phyloP scores from a whole-genome alignment of 2,888 invertebrate genomes.

The Synanthedon andrenaeformis region DNA sequence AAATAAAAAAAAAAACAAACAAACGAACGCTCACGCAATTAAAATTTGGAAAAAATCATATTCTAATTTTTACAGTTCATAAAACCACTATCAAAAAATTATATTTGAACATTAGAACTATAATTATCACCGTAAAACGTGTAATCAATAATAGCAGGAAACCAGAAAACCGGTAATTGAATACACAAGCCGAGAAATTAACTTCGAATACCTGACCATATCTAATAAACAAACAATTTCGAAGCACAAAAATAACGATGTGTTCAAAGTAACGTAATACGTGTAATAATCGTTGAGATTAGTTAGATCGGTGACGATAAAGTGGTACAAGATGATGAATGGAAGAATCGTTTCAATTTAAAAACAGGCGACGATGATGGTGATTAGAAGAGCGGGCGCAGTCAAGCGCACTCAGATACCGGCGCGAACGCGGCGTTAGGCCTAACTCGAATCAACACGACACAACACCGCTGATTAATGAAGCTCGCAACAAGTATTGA shows the following conservation, averaged over 20 bases:
- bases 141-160: constrained; percentile 57
- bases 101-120: constrained; percentile 46
- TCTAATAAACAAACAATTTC: constrained; percentile 56
- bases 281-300: constrained; percentile 59
- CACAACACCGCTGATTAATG: constrained; percentile 48
- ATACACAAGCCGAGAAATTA: constrained; percentile 42
- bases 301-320: constrained; percentile 58
- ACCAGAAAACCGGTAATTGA: constrained; percentile 39
- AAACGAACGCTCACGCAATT: not conserved
- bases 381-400: constrained; percentile 44
- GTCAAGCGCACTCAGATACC: constrained; percentile 37
- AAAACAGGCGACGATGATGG: constrained; percentile 46
- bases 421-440: constrained; percentile 49
- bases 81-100: constrained; percentile 19
- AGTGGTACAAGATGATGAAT: constrained; percentile 53
- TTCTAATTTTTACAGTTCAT: not conserved
- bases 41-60: not conserved
- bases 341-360: constrained; percentile 60
- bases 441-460: constrained; percentile 49
- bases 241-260: constrained; percentile 45
- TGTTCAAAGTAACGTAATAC: constrained; percentile 58
- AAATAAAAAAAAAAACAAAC: not conserved
- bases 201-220: constrained; percentile 16
- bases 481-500: constrained; percentile 38
- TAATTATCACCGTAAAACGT: constrained; percentile 54